Base-by-base conservation (phyloP, 2,888 invertebrate species). In the Drosophila rubida region DNA sequence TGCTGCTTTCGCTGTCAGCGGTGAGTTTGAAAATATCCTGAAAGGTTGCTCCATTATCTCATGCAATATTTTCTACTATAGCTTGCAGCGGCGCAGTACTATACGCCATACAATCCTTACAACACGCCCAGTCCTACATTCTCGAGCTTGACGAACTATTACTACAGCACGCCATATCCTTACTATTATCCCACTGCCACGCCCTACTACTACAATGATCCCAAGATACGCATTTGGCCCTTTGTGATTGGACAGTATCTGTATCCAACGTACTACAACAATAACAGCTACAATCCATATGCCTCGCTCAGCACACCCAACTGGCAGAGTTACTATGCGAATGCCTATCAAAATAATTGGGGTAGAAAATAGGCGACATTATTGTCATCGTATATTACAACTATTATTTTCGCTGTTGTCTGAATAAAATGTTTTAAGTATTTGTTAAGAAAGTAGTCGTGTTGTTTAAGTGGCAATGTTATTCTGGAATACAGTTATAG, bases 191-290 rank as follows among this genome's bases (percentile, higher is more conserved):
- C 53, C 16, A 69, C 57, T 5, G 22, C 71, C 13, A 59, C 37
- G 27, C 22, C 50, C 0, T 50, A 55, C 13, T 39, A 50, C 13
- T 69, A 80, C n/a, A 41, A 54, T 4, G 63, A 75, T 30, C 16
- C 39, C 11, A 39, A 61, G 6, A 74, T 88, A n/a, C 72, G 79
- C 13, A 88, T 90, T 19, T 90, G 79, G 88, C 89, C 89, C 3
- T 87, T 85, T 63, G 88, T 89, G n/a, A 76, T 89, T 2, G 89
- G 90, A 1, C 80, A 80, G 35, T 88, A 85, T 58, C 45, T 87
- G n/a, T 88, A 88, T 71, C 84, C 84, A 0, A 59, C 67, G 0
- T 87, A 88, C 19, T 72, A 79, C 16, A 85, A 88, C 13, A 86
- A 50, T 37, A 86, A 84, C 61, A 45, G 61, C 4, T 60, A 68